These are phyloP conservation scores for Atlantisia rogersi DNA, from an alignment of 2,113 vertebrate genomes.

Conservation along the genomic window DNA sequence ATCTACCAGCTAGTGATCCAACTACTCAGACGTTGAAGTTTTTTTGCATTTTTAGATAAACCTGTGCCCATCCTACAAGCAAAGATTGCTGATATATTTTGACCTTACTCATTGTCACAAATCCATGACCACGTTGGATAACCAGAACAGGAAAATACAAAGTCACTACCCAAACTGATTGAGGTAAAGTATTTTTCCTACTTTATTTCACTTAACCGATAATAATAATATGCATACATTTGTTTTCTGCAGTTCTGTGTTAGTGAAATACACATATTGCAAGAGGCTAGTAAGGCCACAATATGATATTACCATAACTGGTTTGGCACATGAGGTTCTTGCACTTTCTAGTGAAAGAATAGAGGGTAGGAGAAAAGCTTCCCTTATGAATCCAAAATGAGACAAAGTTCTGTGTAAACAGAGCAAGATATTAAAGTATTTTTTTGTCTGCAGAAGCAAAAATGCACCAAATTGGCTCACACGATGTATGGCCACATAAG, in stretches of 20 bases:
- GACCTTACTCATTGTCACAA: neutral
- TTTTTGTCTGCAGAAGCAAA: neutral
- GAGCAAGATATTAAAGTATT: neutral
- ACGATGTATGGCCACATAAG: neutral
- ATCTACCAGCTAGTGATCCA: neutral
- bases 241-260: neutral
- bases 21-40: neutral
- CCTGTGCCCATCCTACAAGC: neutral
- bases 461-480: neutral
- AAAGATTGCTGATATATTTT: neutral
- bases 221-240: neutral
- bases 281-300: neutral
- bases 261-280: neutral
- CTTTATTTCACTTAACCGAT: neutral
- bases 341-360: neutral
- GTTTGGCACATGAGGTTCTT: neutral
- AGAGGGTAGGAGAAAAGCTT: neutral
- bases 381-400: neutral
- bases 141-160: neutral
- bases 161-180: neutral
- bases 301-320: neutral
- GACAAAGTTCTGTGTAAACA: neutral
- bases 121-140: accelerated
- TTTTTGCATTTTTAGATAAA: neutral
- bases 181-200: neutral